Conservation (phyloP, 2,888 invertebrate genomes). For the Melanostoma scalare region DNA sequence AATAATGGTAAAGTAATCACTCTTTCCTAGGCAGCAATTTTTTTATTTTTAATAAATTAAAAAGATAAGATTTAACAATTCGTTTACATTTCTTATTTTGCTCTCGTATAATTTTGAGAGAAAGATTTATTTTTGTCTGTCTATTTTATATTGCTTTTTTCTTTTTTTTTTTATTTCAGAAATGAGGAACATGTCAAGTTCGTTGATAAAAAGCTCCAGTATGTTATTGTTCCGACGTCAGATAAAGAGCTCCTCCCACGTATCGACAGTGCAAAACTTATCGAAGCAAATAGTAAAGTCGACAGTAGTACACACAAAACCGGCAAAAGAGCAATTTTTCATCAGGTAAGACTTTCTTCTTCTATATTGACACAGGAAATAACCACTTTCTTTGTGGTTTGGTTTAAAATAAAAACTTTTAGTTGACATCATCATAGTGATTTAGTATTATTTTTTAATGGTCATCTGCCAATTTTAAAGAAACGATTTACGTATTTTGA, state of each 20-base stretch:
- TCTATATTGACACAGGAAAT: neutral
- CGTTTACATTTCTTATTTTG: too few species aligned
- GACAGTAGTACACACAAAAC: constrained; percentile 5
- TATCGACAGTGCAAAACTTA: constrained; percentile 23
- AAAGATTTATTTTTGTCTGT: too few species aligned
- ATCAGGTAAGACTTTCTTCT: constrained; percentile 49
- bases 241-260: constrained; percentile 74
- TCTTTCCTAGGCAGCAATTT: too few species aligned
- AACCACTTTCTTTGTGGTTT: too few species aligned
- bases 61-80: too few species aligned
- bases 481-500: neutral
- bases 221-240: constrained; percentile 77
- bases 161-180: constrained; percentile 74
- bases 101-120: too few species aligned
- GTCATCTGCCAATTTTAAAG: too few species aligned
- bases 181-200: constrained; percentile 79
- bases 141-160: neutral
- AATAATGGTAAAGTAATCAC: too few species aligned
- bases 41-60: too few species aligned
- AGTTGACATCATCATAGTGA: too few species aligned
- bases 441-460: too few species aligned
- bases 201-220: constrained; percentile 76
- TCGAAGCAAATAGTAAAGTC: constrained; percentile 8
- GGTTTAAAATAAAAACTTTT: too few species aligned
- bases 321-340: constrained; percentile 45